Conservation (phyloP, 2,797 vertebrate species). For the Sebastes steindachneri region DNA sequence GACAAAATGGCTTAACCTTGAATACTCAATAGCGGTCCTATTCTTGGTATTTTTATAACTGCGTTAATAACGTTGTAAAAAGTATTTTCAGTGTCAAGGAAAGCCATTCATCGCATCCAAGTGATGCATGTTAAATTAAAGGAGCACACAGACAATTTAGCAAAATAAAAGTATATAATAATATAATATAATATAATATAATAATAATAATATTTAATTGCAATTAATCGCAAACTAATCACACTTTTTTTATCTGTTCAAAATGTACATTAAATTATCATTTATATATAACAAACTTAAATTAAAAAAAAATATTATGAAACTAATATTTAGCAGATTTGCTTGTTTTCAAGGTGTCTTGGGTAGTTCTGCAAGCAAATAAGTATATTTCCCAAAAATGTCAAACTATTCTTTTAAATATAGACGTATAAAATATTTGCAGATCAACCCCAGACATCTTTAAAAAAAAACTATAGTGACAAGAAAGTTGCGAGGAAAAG, state of each 20-base stretch:
- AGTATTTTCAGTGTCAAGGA: background rate
- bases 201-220: too few species aligned
- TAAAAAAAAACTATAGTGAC: background rate
- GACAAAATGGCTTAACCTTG: background rate
- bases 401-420: background rate
- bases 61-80: background rate
- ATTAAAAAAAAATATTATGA: too few species aligned
- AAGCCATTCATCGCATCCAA: background rate
- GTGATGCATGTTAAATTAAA: background rate
- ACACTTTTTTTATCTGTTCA: too few species aligned
- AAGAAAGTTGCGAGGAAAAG: background rate
- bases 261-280: too few species aligned
- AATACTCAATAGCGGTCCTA: background rate
- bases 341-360: too few species aligned
- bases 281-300: too few species aligned
- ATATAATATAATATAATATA: too few species aligned
- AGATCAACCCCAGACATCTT: background rate
- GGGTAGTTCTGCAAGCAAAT: background rate
- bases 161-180: background rate
- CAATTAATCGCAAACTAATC: too few species aligned
- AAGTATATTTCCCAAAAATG: background rate
- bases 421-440: background rate
- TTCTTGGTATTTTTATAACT: background rate
- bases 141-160: background rate
- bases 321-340: too few species aligned